Evolutionary conservation across 2,113 vertebrate species (phyloP).

Genomic region (Brachirus orientalis): DNA sequence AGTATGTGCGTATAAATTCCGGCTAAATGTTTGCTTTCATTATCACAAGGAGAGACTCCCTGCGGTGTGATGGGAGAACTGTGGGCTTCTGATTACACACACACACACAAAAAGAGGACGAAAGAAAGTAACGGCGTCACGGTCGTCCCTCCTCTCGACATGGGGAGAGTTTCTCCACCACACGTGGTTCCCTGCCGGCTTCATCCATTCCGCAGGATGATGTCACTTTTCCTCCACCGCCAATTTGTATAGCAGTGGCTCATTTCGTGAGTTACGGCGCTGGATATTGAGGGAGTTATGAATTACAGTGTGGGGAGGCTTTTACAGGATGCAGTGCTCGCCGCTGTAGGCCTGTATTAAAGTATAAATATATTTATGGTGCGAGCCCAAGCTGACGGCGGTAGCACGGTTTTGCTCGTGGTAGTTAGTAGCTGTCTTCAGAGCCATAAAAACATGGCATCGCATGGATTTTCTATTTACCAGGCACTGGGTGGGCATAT

Average conservation of each 20-base stretch:
- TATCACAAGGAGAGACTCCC: conserved; percentile 64
- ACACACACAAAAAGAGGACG: background rate
- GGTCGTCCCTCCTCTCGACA: conserved; percentile 35
- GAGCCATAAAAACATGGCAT: conserved; percentile 67
- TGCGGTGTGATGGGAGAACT: conserved; percentile 52
- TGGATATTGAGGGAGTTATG: conserved; percentile 68
- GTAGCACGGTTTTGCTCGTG: conserved; percentile 46
- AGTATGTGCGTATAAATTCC: conserved; percentile 49
- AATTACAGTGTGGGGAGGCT: conserved; percentile 59
- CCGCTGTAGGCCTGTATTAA: conserved; percentile 64
- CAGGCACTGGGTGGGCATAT: conserved; percentile 70
- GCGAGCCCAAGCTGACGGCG: conserved; percentile 43
- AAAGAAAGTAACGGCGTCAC: conserved; percentile 35
- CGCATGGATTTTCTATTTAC: conserved; percentile 75
- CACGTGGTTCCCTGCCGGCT: conserved; percentile 35
- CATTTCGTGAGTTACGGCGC: conserved; percentile 57
- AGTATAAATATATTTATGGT: conserved; percentile 71
- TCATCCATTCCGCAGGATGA: conserved; percentile 65
- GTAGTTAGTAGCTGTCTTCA: conserved; percentile 66
- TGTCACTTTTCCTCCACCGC: conserved; percentile 58
- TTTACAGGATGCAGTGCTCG: conserved; percentile 54
- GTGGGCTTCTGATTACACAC: conserved; percentile 61
- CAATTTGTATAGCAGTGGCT: conserved; percentile 54
- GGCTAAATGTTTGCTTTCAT: conserved; percentile 77
- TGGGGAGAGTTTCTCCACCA: conserved; percentile 31